Percentiles rank a stretch among this genome's conserved stretches.
These are phyloP conservation scores for Steromphala cineraria DNA, from an alignment of 2,888 invertebrate genomes.

Conservation along the genomic window DNA sequence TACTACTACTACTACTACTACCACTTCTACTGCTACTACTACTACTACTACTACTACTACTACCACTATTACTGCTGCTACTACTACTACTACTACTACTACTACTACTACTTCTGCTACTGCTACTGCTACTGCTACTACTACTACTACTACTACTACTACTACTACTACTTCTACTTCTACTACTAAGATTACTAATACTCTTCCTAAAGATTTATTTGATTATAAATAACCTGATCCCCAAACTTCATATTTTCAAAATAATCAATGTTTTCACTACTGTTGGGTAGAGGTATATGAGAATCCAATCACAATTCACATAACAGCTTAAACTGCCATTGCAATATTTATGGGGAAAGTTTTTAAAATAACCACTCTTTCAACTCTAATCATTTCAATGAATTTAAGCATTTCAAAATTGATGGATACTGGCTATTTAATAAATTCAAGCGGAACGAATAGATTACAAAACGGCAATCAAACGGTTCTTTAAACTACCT, in stretches of 20 bases:
- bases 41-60: constrained; percentile 27
- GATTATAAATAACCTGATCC: too few relatives aligned
- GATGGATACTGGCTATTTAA: too few relatives aligned
- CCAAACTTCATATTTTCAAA: too few relatives aligned
- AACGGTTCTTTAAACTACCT: too few relatives aligned
- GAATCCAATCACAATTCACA: too few relatives aligned
- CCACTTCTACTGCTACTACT: constrained; percentile 10
- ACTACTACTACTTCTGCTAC: constrained; percentile 21
- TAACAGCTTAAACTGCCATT: too few relatives aligned
- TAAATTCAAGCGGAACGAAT: too few relatives aligned
- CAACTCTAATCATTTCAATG: neutral
- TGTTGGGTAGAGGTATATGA: too few relatives aligned
- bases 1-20: constrained; percentile 23
- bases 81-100: constrained; percentile 32
- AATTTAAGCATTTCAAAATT: neutral
- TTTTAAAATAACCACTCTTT: neutral
- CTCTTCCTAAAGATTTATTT: too few relatives aligned
- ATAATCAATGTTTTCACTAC: too few relatives aligned
- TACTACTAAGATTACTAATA: neutral
- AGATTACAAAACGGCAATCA: too few relatives aligned
- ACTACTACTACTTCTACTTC: neutral
- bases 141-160: constrained; percentile 2
- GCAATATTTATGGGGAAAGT: neutral
- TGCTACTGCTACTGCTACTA: constrained; percentile 16
- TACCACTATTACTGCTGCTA: constrained; percentile 30